A percentile compares a stretch with the other conserved stretches of the same genome.
phyloP scores from a whole-genome alignment of 1,140 invertebrate genomes.

The Achatina immaculata region DNA sequence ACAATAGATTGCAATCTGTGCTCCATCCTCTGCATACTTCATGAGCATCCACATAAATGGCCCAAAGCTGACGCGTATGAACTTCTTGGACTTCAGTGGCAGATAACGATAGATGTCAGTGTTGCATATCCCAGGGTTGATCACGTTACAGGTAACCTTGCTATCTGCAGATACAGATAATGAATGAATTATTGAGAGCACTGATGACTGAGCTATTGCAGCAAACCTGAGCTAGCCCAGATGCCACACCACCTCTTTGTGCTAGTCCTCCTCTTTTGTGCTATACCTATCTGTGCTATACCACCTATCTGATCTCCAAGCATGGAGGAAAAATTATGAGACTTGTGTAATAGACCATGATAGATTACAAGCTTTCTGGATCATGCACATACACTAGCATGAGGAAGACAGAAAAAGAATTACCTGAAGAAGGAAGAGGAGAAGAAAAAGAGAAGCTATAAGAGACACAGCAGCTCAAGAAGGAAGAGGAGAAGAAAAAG shows the following conservation, averaged over 20 bases:
- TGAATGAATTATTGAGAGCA: neutral
- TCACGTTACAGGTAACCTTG: conserved; percentile 84
- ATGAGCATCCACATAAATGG: conserved; percentile 64
- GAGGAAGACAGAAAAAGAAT: no score
- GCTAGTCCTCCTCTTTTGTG: no score
- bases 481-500: neutral
- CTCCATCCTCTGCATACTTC: conserved; percentile 70
- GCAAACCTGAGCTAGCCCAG: no score
- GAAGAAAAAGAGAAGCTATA: neutral
- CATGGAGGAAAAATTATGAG: no score
- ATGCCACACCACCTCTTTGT: no score
- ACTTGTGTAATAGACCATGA: no score
- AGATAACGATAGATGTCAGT: conserved; percentile 85
- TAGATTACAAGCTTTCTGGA: no score
- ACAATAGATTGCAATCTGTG: conserved; percentile 70
- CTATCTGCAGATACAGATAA: conserved; percentile 64
- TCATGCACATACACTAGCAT: no score
- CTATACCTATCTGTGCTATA: no score
- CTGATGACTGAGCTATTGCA: no score
- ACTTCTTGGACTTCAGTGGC: conserved; percentile 70
- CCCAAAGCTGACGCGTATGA: conserved; percentile 58
- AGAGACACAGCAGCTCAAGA: neutral
- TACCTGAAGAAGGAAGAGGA: neutral
- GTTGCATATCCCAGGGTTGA: conserved; percentile 88
- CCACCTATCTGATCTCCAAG: no score